Conservation (phyloP, 2,888 invertebrate species). For the Cephus runcator region DNA sequence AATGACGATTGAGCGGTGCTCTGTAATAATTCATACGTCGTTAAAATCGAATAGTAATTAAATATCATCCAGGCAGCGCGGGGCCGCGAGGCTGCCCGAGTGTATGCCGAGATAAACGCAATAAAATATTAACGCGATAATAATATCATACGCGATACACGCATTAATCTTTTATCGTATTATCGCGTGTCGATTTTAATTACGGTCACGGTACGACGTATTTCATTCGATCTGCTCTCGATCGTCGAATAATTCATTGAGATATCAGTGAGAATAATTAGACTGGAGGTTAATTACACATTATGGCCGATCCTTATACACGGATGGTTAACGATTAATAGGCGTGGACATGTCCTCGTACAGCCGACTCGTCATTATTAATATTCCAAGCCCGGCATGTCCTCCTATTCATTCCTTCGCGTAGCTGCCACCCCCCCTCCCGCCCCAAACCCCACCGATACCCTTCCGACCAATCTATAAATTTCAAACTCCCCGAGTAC, state of each 20-base stretch:
- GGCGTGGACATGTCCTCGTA: background rate
- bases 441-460: too few relatives aligned
- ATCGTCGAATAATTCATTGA: background rate
- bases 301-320: background rate
- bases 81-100: background rate
- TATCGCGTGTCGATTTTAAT: slow-evolving; percentile 23
- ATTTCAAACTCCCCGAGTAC: background rate
- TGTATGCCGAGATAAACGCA: background rate
- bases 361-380: slow-evolving; percentile 36
- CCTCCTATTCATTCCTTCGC: background rate
- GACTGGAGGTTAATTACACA: background rate
- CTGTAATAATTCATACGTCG: too few relatives aligned
- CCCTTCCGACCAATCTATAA: background rate
- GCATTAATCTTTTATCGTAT: slow-evolving; percentile 19
- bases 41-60: too few relatives aligned
- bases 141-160: slow-evolving; percentile 6
- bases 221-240: background rate
- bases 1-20: too few relatives aligned
- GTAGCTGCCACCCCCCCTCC: background rate
- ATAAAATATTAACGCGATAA: slow-evolving; percentile 19
- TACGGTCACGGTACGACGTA: background rate
- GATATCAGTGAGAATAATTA: background rate
- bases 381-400: slow-evolving; percentile 43
- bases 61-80: too few relatives aligned
- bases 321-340: slow-evolving; percentile 1